Conservation (phyloP, 2,888 invertebrate genomes). For the Nomada hirtipes region DNA sequence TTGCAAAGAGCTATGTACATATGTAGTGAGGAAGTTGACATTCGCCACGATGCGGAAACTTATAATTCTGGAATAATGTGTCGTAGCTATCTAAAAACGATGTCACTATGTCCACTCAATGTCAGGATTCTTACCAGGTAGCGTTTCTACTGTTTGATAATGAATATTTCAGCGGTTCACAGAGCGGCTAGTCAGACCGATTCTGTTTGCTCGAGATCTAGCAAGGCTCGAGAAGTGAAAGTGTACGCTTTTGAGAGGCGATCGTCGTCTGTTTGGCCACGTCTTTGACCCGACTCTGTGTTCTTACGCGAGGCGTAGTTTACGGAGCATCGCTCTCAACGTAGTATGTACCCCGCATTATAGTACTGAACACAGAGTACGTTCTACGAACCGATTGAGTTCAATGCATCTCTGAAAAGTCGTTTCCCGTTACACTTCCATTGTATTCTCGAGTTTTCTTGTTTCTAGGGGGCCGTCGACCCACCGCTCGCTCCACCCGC, state of each 20-base stretch:
- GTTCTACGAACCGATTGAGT: slow-evolving; percentile 65
- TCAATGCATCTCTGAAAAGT: slow-evolving; percentile 59
- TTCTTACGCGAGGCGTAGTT: slow-evolving; percentile 20
- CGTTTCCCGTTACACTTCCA: slow-evolving; percentile 36
- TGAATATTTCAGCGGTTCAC: not conserved
- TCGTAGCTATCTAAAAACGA: not conserved
- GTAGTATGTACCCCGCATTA: slow-evolving; percentile 1
- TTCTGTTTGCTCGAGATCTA: slow-evolving; percentile 6
- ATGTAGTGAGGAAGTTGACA: not conserved
- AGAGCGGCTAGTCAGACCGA: not conserved
- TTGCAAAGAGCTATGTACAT: slow-evolving; percentile 14
- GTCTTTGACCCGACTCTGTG: slow-evolving; percentile 10
- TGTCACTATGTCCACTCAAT: not conserved
- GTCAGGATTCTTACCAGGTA: not conserved
- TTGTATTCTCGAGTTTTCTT: slow-evolving; percentile 15
- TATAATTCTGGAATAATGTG: not conserved
- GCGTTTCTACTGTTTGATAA: not conserved
- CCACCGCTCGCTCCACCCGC: no score
- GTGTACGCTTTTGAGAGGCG: not conserved
- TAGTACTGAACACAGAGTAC: slow-evolving; percentile 22
- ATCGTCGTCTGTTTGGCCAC: not conserved
- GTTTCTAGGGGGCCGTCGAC: not conserved
- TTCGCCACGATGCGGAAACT: not conserved
- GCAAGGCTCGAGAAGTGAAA: not conserved
- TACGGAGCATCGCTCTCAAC: slow-evolving; percentile 31